Evolutionary conservation across 2,113 vertebrate species (phyloP).

Genomic region (Calyptommatus sinebrachiatus): DNA sequence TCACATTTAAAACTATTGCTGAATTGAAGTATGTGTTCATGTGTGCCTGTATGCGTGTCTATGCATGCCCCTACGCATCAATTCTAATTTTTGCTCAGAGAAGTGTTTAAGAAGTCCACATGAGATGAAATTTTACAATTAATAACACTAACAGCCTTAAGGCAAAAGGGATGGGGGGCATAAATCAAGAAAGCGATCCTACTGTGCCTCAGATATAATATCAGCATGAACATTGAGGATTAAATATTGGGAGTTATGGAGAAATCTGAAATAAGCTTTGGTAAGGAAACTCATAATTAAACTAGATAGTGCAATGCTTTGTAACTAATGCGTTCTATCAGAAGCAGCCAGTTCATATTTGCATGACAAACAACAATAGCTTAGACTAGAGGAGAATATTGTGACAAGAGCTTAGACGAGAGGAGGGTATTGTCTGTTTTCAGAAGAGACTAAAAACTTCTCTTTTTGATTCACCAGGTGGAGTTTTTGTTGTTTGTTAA

Average conservation of each 20-base stretch:
- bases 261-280: slow-evolving; percentile 40
- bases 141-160: slow-evolving; percentile 52
- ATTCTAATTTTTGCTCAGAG: slow-evolving; percentile 36
- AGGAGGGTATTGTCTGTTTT: too few relatives aligned
- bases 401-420: not conserved
- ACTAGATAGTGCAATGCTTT: slow-evolving; percentile 19
- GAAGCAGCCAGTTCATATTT: not conserved
- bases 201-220: slow-evolving; percentile 33
- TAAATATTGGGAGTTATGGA: slow-evolving; percentile 15
- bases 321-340: not conserved
- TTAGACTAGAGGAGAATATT: not conserved
- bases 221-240: slow-evolving; percentile 43
- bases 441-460: too few relatives aligned
- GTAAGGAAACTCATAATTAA: slow-evolving; percentile 46
- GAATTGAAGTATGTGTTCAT: slow-evolving; percentile 3
- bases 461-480: too few relatives aligned
- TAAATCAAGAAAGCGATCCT: slow-evolving; percentile 36
- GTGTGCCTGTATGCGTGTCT: not conserved
- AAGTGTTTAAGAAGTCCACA: slow-evolving; percentile 55
- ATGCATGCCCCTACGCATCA: slow-evolving; percentile 26
- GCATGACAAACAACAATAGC: not conserved
- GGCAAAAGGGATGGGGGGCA: slow-evolving; percentile 28
- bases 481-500: too few relatives aligned
- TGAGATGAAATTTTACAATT: slow-evolving; percentile 50
- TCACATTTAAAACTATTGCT: slow-evolving; percentile 24